Evolutionary conservation across 2,888 invertebrate species (phyloP).

Genomic region (Syritta pipiens): DNA sequence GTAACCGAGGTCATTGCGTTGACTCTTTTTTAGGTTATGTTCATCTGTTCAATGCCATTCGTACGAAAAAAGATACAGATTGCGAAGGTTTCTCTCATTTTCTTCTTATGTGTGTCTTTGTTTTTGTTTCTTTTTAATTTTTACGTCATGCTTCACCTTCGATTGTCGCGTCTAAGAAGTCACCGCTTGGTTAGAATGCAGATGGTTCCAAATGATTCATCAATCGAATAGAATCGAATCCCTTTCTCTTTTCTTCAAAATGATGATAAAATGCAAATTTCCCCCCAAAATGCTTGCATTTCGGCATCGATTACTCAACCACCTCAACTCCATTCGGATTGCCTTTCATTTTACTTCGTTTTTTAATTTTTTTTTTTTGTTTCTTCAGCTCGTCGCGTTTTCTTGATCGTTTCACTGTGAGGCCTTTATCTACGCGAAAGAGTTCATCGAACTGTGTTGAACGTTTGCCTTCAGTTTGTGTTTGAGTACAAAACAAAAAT

Average conservation of each 20-base stretch:
- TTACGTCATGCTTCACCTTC: conserved; percentile 50
- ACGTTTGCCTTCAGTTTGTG: conserved; percentile 46
- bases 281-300: conserved; percentile 51
- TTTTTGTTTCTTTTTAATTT: conserved; percentile 11
- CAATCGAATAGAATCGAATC: background rate
- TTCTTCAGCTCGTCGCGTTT: background rate
- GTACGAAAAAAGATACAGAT: conserved; percentile 65
- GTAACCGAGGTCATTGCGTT: conserved; percentile 64
- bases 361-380: background rate
- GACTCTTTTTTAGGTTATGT: conserved; percentile 70
- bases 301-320: conserved; percentile 57
- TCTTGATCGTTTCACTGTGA: conserved; percentile 23
- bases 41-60: conserved; percentile 68
- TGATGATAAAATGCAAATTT: conserved; percentile 51
- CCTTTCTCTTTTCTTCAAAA: conserved; percentile 56
- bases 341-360: conserved; percentile 50
- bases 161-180: no score
- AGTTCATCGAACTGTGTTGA: conserved; percentile 64
- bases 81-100: conserved; percentile 67
- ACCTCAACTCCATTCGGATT: background rate
- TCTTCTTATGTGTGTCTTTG: conserved; percentile 38
- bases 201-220: background rate
- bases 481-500: background rate
- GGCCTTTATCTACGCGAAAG: conserved; percentile 54
- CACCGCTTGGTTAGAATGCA: conserved; percentile 25